These are phyloP conservation scores for Hozukius guyotensis DNA, from an alignment of 2,797 vertebrate genomes.

Conservation along the genomic window DNA sequence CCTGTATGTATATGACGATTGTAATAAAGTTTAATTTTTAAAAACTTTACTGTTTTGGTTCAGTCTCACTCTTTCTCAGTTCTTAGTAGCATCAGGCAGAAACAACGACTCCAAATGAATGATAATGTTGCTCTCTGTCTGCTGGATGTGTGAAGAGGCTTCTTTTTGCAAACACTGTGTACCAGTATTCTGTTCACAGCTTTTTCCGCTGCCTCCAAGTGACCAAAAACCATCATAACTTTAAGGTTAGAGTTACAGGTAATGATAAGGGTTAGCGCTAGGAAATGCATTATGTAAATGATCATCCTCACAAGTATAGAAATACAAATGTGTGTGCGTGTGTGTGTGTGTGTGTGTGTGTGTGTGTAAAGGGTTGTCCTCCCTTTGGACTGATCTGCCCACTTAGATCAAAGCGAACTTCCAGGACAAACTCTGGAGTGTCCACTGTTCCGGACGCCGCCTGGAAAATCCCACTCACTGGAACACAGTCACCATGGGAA, in stretches of 20 bases:
- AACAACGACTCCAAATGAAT: background rate
- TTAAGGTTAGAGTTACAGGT: background rate
- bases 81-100: background rate
- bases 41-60: background rate
- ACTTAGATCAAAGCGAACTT: conserved; percentile 76
- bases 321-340: background rate
- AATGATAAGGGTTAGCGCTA: background rate
- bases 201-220: background rate
- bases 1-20: too few species aligned
- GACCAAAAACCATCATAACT: background rate
- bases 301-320: background rate
- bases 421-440: conserved; percentile 73
- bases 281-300: background rate
- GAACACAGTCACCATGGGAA: conserved; percentile 73
- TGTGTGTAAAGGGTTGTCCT: conserved; percentile 43
- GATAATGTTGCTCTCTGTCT: background rate
- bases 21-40: too few species aligned
- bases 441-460: conserved; percentile 64
- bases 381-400: conserved; percentile 55
- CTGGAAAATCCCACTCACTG: conserved; percentile 76
- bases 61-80: background rate
- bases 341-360: conserved; percentile 12
- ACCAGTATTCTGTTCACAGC: background rate
- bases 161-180: background rate
- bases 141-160: background rate